Base-by-base conservation (phyloP, 92 coral and sea anemone species). In the Scolanthus callimorphus region DNA sequence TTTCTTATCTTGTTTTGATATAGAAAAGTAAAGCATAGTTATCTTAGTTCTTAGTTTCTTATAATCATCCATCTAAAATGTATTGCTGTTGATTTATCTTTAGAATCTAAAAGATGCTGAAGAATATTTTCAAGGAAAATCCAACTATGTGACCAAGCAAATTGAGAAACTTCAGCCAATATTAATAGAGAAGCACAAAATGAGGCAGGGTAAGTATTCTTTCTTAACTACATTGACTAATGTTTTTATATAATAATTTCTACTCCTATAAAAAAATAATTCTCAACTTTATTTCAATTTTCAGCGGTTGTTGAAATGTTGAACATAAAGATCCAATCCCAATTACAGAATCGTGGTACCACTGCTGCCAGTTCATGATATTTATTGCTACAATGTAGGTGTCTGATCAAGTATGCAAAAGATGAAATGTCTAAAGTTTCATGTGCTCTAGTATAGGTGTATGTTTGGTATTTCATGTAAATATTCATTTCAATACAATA, bases 141-240 rank as follows among this genome's bases (percentile, higher is more conserved):
- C 84, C 51, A 96, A 73, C 28, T 78, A 71, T 53, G 81, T 94
- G 56, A 89, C 96, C 26, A 81, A 82, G 46, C 96, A 94, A 67
- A 79, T 94, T 41, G 99, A 94, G 25, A 83, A 74, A 29, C 77
- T 94, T 3, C 99, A 94, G 55, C 99, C 99, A 31, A 66, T 84
- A 11, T 60, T 94, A 31, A 65, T 89, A 52, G 99, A 94, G 61
- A 94, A 94, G 51, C 95, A 90, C 69, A 90, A 84, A 62, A 70
- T 90, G 63, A 75, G 91, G 64, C 97, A 90, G 86, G 97, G 97
- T 87, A 39, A 19, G 57, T 34, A 20, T 4, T 46, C 17, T 46
- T 9, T 46, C 11, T 19, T 46, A 46, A 10, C 8, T 10, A 21
- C 6, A 19, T 46, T 4, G 8, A 4, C 8, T 11, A 10, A 9